Evolutionary conservation across 2,113 vertebrate genomes (phyloP).

Genomic region (Zosterops hypoxanthus): DNA sequence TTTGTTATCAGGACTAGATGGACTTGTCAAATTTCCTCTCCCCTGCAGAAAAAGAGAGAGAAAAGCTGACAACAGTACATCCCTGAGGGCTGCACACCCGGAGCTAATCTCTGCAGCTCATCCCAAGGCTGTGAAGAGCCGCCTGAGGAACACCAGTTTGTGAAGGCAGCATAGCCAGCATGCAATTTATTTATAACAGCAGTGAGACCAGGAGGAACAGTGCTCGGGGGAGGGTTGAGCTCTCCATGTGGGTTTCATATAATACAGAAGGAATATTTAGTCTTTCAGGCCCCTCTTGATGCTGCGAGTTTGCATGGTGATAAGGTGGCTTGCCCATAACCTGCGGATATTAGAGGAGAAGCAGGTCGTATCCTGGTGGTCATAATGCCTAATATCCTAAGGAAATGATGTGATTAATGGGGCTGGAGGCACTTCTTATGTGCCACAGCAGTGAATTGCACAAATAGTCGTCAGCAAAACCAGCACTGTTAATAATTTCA

Average conservation of each 20-base stretch:
- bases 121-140: not conserved
- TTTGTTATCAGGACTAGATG: constrained; percentile 22
- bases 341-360: not conserved
- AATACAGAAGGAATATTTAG: not conserved
- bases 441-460: not conserved
- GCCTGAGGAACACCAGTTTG: not conserved
- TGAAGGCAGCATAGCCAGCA: not conserved
- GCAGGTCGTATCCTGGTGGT: not conserved
- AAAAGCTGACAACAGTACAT: constrained; percentile 6
- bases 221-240: not conserved
- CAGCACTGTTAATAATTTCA: not conserved
- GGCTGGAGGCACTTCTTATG: not conserved
- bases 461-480: not conserved
- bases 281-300: not conserved
- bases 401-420: not conserved
- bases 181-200: not conserved
- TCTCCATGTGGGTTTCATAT: not conserved
- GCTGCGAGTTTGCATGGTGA: rapidly evolving
- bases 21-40: constrained; percentile 16
- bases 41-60: not conserved
- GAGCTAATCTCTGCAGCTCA: constrained; percentile 14
- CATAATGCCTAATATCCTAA: not conserved
- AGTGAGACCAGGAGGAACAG: not conserved
- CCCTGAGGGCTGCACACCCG: not conserved
- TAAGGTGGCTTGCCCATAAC: not conserved